phyloP scores from a whole-genome alignment of 2,888 invertebrate species.

The Ganaspis brasiliensis region DNA sequence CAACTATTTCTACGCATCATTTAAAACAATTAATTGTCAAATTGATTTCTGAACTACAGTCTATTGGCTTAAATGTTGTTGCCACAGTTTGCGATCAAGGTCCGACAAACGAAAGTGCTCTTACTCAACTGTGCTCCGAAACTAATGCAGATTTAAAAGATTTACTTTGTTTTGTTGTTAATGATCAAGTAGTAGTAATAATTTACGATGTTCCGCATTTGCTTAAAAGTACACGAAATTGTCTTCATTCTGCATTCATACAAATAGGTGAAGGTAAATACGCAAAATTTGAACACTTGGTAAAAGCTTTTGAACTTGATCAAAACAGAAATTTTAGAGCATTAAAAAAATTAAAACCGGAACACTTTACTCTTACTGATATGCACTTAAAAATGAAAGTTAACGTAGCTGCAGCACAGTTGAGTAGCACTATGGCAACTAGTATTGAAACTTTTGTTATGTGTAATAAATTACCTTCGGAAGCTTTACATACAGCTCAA shows the following conservation, averaged over 20 bases:
- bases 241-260: conserved; percentile 42
- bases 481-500: conserved; percentile 11
- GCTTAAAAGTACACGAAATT: conserved; percentile 60
- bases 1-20: neutral
- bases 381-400: conserved; percentile 9
- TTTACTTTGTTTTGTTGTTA: conserved; percentile 50
- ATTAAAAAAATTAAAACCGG: conserved; percentile 19
- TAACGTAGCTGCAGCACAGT: conserved; percentile 5
- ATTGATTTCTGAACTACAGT: neutral
- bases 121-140: conserved; percentile 10
- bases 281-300: conserved; percentile 20
- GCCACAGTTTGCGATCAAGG: conserved; percentile 36
- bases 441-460: conserved; percentile 16
- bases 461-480: neutral
- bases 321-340: neutral
- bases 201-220: conserved; percentile 59
- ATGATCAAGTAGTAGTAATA: conserved; percentile 51
- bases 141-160: conserved; percentile 46
- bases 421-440: conserved; percentile 17
- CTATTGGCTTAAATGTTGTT: conserved; percentile 6
- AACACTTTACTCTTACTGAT: conserved; percentile 9
- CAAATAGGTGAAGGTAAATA: conserved; percentile 3
- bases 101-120: conserved; percentile 9
- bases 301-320: conserved; percentile 25
- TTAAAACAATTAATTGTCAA: conserved; percentile 3